Percentiles rank a stretch among this genome's conserved stretches.
Evolutionary conservation across 53 echinoderm and acorn worm genomes (phyloP).

Genomic region (Zoroaster sp.): DNA sequence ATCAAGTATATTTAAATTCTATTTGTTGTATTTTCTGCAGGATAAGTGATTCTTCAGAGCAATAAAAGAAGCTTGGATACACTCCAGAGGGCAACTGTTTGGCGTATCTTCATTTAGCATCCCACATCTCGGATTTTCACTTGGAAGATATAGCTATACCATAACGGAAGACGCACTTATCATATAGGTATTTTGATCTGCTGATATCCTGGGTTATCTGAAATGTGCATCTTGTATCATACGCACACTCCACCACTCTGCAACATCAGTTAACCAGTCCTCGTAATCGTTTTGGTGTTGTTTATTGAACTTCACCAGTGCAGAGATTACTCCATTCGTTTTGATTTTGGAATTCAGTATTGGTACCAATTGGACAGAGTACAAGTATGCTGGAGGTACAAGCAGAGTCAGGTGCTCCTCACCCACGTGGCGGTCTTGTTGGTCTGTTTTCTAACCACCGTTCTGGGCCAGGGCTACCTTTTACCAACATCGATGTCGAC

Average conservation of each 20-base stretch:
- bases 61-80: not conserved
- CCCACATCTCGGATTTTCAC: too few relatives aligned
- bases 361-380: not conserved
- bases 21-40: slow-evolving; percentile 7
- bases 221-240: not conserved
- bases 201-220: not conserved
- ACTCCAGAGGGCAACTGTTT: not conserved
- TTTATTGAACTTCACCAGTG: not conserved
- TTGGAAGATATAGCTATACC: too few relatives aligned
- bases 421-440: not conserved
- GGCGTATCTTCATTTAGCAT: too few relatives aligned
- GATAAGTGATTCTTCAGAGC: not conserved
- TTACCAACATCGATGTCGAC: not conserved
- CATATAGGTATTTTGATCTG: too few relatives aligned
- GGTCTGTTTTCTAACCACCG: not conserved
- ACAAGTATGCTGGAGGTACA: not conserved
- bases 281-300: not conserved
- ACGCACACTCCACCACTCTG: too few relatives aligned
- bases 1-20: not conserved
- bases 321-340: not conserved
- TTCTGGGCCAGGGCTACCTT: not conserved
- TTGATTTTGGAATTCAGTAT: not conserved
- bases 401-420: not conserved
- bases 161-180: too few relatives aligned
- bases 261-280: not conserved